Percentiles rank a stretch among this genome's conserved stretches.
These are phyloP conservation scores for Amia ocellicauda DNA, from an alignment of 2,113 vertebrate genomes.

Conservation along the genomic window DNA sequence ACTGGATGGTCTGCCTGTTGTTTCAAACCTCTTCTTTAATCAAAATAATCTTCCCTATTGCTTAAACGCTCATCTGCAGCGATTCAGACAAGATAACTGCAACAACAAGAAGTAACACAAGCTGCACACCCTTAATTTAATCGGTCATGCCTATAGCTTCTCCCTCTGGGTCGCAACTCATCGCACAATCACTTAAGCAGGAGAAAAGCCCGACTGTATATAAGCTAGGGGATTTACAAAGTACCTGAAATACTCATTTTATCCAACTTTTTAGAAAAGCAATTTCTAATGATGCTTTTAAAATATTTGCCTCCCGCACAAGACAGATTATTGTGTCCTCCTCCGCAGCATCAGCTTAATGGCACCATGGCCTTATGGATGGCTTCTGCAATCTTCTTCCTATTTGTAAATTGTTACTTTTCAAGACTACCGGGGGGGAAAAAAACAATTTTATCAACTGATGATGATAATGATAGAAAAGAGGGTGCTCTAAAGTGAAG, in stretches of 20 bases:
- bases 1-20: constrained; percentile 24
- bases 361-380: not conserved
- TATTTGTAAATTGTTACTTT: constrained; percentile 9
- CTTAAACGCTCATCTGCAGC: constrained; percentile 28
- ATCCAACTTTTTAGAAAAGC: constrained; percentile 16
- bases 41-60: constrained; percentile 26
- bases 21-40: constrained; percentile 41
- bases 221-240: constrained; percentile 8
- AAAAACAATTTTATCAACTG: constrained; percentile 44
- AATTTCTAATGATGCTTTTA: constrained; percentile 26
- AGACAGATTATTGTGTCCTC: constrained; percentile 15
- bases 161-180: not conserved
- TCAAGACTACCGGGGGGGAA: constrained; percentile 7
- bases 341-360: constrained; percentile 7
- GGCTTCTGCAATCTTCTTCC: not conserved
- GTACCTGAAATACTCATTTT: constrained; percentile 17
- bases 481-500: constrained; percentile 53
- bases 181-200: constrained; percentile 1
- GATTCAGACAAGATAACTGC: constrained; percentile 31
- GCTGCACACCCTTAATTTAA: not conserved
- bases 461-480: constrained; percentile 53
- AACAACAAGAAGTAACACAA: constrained; percentile 21
- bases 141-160: not conserved
- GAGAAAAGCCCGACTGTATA: not conserved
- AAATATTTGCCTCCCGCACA: constrained; percentile 4